These are phyloP conservation scores for Leuciscus waleckii DNA, from an alignment of 2,797 vertebrate genomes.

Conservation along the genomic window DNA sequence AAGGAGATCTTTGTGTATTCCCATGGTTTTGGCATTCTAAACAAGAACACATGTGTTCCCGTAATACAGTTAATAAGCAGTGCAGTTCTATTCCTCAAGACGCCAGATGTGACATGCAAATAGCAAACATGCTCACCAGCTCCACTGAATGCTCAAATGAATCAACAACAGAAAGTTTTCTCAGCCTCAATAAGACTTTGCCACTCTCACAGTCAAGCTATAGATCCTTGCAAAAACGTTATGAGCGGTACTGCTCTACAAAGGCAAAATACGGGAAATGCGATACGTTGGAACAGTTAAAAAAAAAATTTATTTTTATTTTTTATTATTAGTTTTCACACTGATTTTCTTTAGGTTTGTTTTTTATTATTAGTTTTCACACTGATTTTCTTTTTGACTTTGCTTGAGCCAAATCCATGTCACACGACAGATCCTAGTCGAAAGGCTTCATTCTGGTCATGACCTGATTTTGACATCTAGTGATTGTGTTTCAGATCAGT, in stretches of 20 bases:
- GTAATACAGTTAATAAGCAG: conserved; percentile 70
- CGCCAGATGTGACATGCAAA: conserved; percentile 67
- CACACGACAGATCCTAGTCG: neutral
- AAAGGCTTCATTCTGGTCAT: no score
- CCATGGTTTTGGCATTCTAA: conserved; percentile 75
- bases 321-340: neutral
- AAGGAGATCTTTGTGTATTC: conserved; percentile 71
- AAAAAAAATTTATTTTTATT: no score
- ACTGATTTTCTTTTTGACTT: neutral
- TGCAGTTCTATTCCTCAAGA: conserved; percentile 64
- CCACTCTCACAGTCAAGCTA: neutral
- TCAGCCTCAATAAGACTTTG: neutral
- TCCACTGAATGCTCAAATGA: conserved; percentile 24
- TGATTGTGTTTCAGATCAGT: neutral
- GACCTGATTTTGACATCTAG: neutral
- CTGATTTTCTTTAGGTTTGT: no score
- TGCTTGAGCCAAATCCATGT: neutral
- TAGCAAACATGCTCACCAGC: conserved; percentile 57
- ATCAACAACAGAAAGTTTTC: conserved; percentile 37
- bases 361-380: neutral
- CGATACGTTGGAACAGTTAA: neutral
- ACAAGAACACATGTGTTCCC: conserved; percentile 76
- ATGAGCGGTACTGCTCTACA: neutral
- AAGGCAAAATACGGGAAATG: neutral
- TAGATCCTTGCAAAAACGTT: neutral